These are phyloP conservation scores for Phortica magna DNA, from an alignment of 2,888 invertebrate species.

Conservation along the genomic window DNA sequence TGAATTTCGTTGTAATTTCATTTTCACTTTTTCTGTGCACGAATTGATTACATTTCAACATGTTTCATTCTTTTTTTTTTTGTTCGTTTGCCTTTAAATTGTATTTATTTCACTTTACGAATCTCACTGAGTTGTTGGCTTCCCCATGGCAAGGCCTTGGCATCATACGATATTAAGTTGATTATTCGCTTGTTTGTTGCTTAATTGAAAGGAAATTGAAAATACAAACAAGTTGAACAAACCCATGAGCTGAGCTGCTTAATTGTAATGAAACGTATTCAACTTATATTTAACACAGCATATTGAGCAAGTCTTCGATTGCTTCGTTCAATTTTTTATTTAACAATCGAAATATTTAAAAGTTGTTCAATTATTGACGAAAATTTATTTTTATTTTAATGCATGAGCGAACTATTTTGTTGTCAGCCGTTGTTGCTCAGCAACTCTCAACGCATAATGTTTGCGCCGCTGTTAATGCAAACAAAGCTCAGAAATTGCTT, in stretches of 20 bases:
- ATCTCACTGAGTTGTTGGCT: not conserved
- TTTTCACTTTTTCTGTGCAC: conserved; percentile 45
- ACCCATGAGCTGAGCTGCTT: conserved; percentile 59
- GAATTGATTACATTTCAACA: conserved; percentile 55
- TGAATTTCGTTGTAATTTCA: conserved; percentile 62
- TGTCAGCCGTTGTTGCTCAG: no score
- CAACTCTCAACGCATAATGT: no score
- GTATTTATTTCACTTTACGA: conserved; percentile 3
- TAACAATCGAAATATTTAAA: no score
- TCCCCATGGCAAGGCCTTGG: not conserved
- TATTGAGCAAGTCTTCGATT: no score
- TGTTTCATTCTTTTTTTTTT: conserved; percentile 56
- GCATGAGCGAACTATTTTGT: no score
- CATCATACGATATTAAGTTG: not conserved
- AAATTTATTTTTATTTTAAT: no score
- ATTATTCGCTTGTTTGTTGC: conserved; percentile 65
- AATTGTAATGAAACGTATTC: not conserved
- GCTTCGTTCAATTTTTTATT: no score
- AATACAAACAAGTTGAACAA: conserved; percentile 70
- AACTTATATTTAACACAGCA: no score
- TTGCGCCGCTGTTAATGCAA: no score
- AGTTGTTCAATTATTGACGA: no score
- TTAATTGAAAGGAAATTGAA: conserved; percentile 72
- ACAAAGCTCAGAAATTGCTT: not conserved
- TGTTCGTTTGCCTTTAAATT: conserved; percentile 29